These are phyloP conservation scores for Linnaemya vulpina DNA, from an alignment of 2,888 invertebrate genomes.

Conservation along the genomic window DNA sequence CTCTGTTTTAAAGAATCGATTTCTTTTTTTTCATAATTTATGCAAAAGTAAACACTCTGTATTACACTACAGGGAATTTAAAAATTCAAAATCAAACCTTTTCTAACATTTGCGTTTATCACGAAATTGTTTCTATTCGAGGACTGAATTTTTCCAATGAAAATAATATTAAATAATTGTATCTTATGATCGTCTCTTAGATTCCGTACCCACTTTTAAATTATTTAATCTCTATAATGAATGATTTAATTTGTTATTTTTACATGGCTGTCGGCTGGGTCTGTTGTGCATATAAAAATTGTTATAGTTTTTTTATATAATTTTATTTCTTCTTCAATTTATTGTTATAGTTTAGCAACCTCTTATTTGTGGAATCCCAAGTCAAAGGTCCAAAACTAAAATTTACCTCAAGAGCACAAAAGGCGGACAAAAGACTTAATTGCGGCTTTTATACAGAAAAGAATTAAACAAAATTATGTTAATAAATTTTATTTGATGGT, in stretches of 20 bases:
- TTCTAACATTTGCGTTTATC: too few species aligned
- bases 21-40: too few species aligned
- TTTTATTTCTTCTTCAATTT: background rate
- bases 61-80: too few species aligned
- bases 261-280: background rate
- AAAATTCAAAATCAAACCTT: too few species aligned
- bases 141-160: too few species aligned
- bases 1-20: too few species aligned
- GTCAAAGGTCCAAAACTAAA: slow-evolving; percentile 45
- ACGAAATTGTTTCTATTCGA: background rate
- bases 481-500: slow-evolving; percentile 28
- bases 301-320: slow-evolving; percentile 1
- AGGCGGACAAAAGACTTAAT: slow-evolving; percentile 13
- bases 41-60: too few species aligned
- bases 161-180: background rate
- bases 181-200: background rate
- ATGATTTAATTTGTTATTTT: background rate
- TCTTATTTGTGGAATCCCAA: background rate
- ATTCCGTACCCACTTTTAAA: background rate
- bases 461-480: slow-evolving; percentile 7
- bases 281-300: background rate
- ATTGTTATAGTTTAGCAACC: background rate
- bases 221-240: background rate
- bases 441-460: slow-evolving; percentile 16
- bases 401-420: slow-evolving; percentile 17